Evolutionary conservation across 2,113 vertebrate genomes (phyloP).

Genomic region (Rhinogobius similis): DNA sequence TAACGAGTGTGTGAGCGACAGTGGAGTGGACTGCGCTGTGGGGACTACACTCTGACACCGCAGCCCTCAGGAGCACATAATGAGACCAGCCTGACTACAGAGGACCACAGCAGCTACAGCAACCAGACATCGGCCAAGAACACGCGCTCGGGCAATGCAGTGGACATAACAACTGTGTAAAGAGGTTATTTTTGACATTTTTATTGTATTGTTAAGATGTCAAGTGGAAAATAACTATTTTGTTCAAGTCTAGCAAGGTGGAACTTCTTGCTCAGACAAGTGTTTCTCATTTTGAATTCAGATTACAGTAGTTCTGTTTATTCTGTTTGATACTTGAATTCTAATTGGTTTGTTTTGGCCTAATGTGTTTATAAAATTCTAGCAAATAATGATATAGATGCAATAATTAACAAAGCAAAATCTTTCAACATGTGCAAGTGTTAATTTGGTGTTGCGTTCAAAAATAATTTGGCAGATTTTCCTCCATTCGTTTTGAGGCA

Average conservation of each 20-base stretch:
- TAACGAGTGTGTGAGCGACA: not conserved
- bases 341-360: not conserved
- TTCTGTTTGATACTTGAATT: not conserved
- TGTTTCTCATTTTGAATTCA: not conserved
- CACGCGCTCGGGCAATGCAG: not conserved
- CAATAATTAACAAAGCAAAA: too few relatives aligned
- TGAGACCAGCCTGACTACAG: not conserved
- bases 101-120: not conserved
- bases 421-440: too few relatives aligned
- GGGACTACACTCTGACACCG: not conserved
- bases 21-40: not conserved
- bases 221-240: slow-evolving; percentile 2
- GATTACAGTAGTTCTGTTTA: not conserved
- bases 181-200: not conserved
- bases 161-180: not conserved
- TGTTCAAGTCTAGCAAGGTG: not conserved
- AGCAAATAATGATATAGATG: too few relatives aligned
- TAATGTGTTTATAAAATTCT: not conserved
- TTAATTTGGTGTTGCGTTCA: too few relatives aligned
- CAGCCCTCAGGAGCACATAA: not conserved
- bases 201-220: not conserved
- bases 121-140: not conserved
- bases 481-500: too few relatives aligned
- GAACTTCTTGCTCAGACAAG: not conserved
- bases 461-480: too few relatives aligned